Base-by-base conservation (phyloP, 2,797 vertebrate genomes). In the Chelidonichthys spinosus region DNA sequence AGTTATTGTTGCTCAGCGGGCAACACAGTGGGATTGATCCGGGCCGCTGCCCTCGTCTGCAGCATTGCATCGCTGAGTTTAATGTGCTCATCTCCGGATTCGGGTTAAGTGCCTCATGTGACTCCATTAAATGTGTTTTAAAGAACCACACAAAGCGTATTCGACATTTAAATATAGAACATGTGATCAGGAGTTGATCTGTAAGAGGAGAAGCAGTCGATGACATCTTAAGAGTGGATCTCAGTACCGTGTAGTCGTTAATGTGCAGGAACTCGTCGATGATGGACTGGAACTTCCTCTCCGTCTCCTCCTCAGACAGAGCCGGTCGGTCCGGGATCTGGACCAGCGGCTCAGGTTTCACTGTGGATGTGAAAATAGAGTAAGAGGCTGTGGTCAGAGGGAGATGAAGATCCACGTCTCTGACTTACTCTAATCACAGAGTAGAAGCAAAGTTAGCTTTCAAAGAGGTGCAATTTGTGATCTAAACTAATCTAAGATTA, bases 201-300 rank as follows among this genome's bases (percentile, higher is more conserved):
- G 25, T 25, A 25, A 25, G 25, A 25, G 25, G 25, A 25, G 25
- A 25, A 25, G 25, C 25, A 25, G 25, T 25, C 25, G 25, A 25
- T 25, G 25, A 25, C 25, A 25, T 1, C 25, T 25, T 25, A 25
- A 25, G 25, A 25, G 43, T 72, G 40, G 53, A 32, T 68, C 2
- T 81, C n/a, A 10, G 89, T 88, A 98, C 98, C 97, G 98, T 98
- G 87, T 95, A 96, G 92, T 99, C 98, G 15, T 97, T 98, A 89
- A 99, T 98, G 92, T 99, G 98, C 81, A 99, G 94, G 90, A 98
- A 99, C 90, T 99, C 98, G 61, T 99, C 98, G 73, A 99, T 96
- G 85, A 99, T 98, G 74, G 98, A 94, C 90, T 94, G 97, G 66
- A 95, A 98, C 83, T 98, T 99, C 82, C 96, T 96, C 90, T 97